phyloP scores from a whole-genome alignment of 2,888 invertebrate species.

The Hesperia comma region DNA sequence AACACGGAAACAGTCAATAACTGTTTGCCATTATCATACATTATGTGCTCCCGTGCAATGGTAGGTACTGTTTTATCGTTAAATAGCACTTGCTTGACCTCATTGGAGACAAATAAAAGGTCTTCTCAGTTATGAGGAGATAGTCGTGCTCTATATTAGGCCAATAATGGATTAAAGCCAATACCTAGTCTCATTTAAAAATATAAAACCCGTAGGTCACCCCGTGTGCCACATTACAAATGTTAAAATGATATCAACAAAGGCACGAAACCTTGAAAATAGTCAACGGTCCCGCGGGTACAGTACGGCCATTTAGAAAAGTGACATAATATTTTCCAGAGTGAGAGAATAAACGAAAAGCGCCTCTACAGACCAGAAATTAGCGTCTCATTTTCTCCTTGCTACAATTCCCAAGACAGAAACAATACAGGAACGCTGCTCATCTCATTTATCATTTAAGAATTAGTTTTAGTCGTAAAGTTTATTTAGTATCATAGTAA shows the following conservation, averaged over 20 bases:
- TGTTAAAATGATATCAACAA: conserved; percentile 19
- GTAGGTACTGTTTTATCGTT: too few relatives aligned
- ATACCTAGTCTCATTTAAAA: not conserved
- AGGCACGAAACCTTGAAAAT: conserved; percentile 19
- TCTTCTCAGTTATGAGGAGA: too few relatives aligned
- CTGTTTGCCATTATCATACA: too few relatives aligned
- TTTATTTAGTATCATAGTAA: conserved; percentile 6
- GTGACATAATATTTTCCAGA: conserved; percentile 31
- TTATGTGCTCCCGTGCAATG: too few relatives aligned
- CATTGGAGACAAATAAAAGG: too few relatives aligned
- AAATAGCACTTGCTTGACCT: too few relatives aligned
- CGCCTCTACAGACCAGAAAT: conserved; percentile 27
- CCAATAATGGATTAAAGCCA: not conserved
- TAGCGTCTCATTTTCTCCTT: conserved; percentile 20
- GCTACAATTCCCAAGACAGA: conserved; percentile 23
- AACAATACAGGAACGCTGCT: conserved; percentile 34
- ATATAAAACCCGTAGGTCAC: not conserved
- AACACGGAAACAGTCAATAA: too few relatives aligned
- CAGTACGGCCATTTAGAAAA: conserved; percentile 33
- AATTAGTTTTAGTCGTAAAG: conserved; percentile 42
- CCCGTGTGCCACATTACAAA: not conserved
- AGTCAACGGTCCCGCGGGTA: conserved; percentile 23
- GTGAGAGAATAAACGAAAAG: conserved; percentile 24
- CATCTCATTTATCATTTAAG: conserved; percentile 46
- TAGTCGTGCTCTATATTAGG: too few relatives aligned